Conservation (phyloP, 2,113 vertebrate species). For the Dasyurus viverrinus region DNA sequence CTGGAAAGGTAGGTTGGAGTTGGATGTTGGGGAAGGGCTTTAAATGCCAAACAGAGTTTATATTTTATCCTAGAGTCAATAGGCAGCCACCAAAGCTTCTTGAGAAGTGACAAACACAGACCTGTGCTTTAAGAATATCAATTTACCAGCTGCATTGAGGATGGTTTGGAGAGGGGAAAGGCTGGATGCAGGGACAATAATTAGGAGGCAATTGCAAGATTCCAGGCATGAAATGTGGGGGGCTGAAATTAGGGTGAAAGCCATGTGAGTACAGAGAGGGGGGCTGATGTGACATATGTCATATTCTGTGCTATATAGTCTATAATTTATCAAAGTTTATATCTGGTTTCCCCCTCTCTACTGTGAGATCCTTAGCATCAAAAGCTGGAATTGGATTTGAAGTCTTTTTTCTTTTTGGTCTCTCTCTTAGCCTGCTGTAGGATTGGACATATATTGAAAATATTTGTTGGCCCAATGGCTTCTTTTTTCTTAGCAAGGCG, state of each 20-base stretch:
- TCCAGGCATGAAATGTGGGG: background rate
- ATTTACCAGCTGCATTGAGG: background rate
- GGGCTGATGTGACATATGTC: background rate
- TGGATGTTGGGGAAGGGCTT: background rate
- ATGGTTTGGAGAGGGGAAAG: background rate
- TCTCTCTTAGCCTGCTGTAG: background rate
- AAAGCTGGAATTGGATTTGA: background rate
- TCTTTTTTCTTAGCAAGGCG: background rate
- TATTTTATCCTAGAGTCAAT: background rate
- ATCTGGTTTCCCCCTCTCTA: background rate
- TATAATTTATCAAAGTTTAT: background rate
- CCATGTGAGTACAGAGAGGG: background rate
- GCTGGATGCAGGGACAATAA: background rate
- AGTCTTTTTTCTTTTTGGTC: background rate
- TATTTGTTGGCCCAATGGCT: background rate
- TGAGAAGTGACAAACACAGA: background rate
- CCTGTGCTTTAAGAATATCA: background rate
- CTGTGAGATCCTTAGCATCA: background rate
- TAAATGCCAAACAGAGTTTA: background rate
- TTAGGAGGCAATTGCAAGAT: background rate
- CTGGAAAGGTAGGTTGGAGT: slow-evolving; percentile 3
- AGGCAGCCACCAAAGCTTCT: background rate
- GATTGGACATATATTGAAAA: background rate
- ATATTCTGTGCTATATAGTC: background rate
- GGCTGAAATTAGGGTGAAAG: background rate